phyloP scores from a whole-genome alignment of 2,113 vertebrate species.

The Columbina picui region DNA sequence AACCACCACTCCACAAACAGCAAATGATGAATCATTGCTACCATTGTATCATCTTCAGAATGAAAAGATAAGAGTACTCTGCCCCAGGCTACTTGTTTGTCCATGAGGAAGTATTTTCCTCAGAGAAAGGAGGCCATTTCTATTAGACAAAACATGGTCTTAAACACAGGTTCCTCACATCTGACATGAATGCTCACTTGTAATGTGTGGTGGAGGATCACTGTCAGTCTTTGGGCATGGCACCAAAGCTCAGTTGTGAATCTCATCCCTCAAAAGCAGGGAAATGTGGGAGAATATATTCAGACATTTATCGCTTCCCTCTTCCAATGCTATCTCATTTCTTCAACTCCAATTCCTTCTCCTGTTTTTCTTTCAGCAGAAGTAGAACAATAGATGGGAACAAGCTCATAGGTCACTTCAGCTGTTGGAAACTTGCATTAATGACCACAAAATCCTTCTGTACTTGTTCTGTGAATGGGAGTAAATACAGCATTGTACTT shows the following conservation, averaged over 20 bases:
- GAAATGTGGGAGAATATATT: background rate
- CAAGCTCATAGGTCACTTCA: background rate
- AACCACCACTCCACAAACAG: background rate
- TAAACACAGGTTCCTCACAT: background rate
- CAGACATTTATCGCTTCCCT: background rate
- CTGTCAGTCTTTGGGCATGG: background rate
- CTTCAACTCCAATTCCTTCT: background rate
- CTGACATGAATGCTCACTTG: background rate
- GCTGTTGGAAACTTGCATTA: background rate
- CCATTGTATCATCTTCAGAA: background rate
- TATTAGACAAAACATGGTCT: background rate
- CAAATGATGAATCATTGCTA: background rate
- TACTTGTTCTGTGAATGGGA: background rate
- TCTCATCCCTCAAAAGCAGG: background rate
- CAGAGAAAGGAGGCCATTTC: background rate
- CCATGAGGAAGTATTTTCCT: background rate
- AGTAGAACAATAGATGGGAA: background rate
- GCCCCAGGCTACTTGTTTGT: background rate
- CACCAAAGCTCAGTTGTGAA: background rate
- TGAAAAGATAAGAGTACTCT: background rate
- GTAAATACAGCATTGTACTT: background rate
- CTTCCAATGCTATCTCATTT: background rate
- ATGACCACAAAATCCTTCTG: background rate
- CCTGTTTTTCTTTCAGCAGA: background rate
- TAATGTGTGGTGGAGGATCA: background rate